These are phyloP conservation scores for Trinectes maculatus DNA, from an alignment of 2,113 vertebrate species.

Conservation along the genomic window DNA sequence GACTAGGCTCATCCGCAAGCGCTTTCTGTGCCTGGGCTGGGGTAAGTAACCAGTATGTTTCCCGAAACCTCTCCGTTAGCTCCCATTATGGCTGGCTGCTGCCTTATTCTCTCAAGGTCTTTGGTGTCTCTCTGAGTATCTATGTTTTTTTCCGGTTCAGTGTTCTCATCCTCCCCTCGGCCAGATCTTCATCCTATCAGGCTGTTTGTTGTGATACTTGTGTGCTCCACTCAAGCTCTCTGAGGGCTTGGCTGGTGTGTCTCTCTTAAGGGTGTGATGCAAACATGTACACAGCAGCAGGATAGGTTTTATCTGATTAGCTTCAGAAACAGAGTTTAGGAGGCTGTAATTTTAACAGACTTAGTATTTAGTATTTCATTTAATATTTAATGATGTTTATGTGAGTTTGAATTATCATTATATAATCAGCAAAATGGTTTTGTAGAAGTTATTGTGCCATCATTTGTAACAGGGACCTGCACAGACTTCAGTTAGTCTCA, in stretches of 20 bases:
- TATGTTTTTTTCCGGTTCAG: constrained; percentile 6
- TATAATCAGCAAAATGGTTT: not conserved
- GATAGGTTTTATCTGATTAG: constrained; percentile 22
- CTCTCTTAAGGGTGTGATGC: constrained; percentile 26
- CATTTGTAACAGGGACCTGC: not conserved
- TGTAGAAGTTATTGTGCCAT: not conserved
- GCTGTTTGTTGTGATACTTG: constrained; percentile 57
- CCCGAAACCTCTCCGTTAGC: constrained; percentile 35
- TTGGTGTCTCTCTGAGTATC: constrained; percentile 40
- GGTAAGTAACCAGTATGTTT: constrained; percentile 83
- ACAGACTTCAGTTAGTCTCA: not conserved
- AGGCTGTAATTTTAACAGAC: constrained; percentile 1
- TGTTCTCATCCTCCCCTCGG: constrained; percentile 24
- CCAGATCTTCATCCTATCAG: constrained; percentile 49
- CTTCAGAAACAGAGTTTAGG: constrained; percentile 8
- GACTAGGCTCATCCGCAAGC: constrained; percentile 97
- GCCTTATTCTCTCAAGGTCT: constrained; percentile 48
- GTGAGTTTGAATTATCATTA: too few relatives aligned
- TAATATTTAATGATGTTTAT: too few relatives aligned
- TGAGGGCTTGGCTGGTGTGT: constrained; percentile 37
- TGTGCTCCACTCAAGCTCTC: constrained; percentile 57
- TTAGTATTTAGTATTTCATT: too few relatives aligned
- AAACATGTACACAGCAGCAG: constrained; percentile 43
- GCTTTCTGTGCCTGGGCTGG: constrained; percentile 99
- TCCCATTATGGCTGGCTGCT: constrained; percentile 40